Evolutionary conservation across 2,888 invertebrate species (phyloP).

Genomic region (Beris chalybata): DNA sequence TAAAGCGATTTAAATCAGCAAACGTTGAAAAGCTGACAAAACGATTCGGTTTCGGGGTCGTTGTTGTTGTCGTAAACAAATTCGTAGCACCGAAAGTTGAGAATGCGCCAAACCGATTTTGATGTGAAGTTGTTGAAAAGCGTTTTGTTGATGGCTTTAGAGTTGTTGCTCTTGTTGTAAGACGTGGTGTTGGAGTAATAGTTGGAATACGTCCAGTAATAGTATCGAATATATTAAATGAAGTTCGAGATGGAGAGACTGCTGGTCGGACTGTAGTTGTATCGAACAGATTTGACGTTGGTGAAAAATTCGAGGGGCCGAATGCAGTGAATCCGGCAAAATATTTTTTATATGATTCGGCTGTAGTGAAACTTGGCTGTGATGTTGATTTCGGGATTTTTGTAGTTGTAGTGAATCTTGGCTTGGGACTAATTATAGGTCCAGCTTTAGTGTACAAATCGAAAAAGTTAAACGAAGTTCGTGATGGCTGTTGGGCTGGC

Average conservation of each 20-base stretch:
- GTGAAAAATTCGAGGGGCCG: background rate
- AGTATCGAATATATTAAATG: background rate
- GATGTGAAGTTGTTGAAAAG: slow-evolving; percentile 18
- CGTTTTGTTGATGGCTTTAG: slow-evolving; percentile 12
- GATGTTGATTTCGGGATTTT: slow-evolving; percentile 39
- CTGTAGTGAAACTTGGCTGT: background rate
- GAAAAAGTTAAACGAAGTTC: too few species aligned
- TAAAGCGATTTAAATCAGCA: too few species aligned
- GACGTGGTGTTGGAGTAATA: too few species aligned
- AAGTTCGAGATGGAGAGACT: background rate
- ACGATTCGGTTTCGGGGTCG: too few species aligned
- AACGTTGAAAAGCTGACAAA: too few species aligned
- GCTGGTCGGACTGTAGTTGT: slow-evolving; percentile 7
- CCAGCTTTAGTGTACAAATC: background rate
- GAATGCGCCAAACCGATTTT: slow-evolving; percentile 13
- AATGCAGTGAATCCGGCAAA: background rate
- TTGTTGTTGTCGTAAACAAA: slow-evolving; percentile 9
- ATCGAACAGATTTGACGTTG: background rate
- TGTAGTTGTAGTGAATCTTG: slow-evolving; percentile 47
- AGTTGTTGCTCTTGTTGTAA: slow-evolving; percentile 5
- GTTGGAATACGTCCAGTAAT: too few species aligned
- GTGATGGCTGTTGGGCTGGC: slow-evolving; percentile 2
- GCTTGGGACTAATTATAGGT: slow-evolving; percentile 38
- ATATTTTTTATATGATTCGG: too few species aligned
- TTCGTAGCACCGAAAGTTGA: slow-evolving; percentile 22